Evolutionary conservation across 2,888 invertebrate genomes (phyloP).

Genomic region (Hirtodrosophila confusa): DNA sequence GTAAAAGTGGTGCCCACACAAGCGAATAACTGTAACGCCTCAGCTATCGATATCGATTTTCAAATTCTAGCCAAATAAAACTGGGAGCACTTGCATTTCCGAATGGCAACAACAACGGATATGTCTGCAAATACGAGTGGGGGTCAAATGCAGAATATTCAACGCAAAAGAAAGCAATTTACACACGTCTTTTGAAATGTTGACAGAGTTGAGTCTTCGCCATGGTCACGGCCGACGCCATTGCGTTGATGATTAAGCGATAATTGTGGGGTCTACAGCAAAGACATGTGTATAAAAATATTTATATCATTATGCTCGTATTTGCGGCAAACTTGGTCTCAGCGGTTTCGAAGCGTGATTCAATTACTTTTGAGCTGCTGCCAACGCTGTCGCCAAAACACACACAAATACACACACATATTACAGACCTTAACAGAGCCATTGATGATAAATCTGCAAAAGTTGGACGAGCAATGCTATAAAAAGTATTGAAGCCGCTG

Average conservation of each 20-base stretch:
- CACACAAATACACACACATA: conserved; percentile 1
- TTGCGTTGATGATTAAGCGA: conserved; percentile 27
- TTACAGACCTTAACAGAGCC: conserved; percentile 17
- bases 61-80: conserved; percentile 6
- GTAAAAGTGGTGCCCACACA: conserved; percentile 53
- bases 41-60: conserved; percentile 30
- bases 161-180: conserved; percentile 27
- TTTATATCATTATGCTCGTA: background rate
- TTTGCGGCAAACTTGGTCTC: conserved; percentile 18
- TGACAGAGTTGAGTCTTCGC: background rate
- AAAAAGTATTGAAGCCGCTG: conserved; percentile 43
- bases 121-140: background rate
- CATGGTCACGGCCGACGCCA: conserved; percentile 18
- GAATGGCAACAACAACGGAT: conserved; percentile 1
- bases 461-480: conserved; percentile 29
- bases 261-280: conserved; percentile 13
- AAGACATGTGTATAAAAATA: background rate
- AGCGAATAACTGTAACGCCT: background rate
- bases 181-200: conserved; percentile 23
- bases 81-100: conserved; percentile 23
- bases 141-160: background rate
- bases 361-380: conserved; percentile 27
- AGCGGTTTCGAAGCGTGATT: conserved; percentile 40
- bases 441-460: conserved; percentile 46
- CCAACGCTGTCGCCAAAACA: conserved; percentile 22